Conservation (phyloP, 2,888 invertebrate genomes). For the Folsomia candida region DNA sequence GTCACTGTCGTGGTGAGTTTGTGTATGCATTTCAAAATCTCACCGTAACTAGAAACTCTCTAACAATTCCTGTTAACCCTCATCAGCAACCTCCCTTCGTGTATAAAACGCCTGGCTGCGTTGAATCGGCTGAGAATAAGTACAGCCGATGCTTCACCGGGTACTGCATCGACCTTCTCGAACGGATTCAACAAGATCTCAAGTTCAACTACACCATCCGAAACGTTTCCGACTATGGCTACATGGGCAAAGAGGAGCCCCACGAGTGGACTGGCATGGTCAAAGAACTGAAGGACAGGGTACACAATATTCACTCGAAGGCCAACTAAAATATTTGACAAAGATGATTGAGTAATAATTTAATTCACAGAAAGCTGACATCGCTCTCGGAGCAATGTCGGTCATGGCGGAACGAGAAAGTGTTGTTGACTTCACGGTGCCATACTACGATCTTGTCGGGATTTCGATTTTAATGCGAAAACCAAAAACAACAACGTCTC, state of each 20-base stretch:
- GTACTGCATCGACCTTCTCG: conserved; percentile 91
- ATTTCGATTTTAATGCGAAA: conserved; percentile 94
- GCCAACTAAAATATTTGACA: not conserved
- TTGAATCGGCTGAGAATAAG: conserved; percentile 54
- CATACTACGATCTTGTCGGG: conserved; percentile 96
- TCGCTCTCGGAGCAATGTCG: conserved; percentile 87
- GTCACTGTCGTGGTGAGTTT: conserved; percentile 75
- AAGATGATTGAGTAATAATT: not conserved
- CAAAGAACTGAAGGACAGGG: conserved; percentile 73
- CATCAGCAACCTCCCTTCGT: conserved; percentile 78
- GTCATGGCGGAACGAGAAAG: conserved; percentile 93
- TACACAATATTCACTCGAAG: conserved; percentile 35
- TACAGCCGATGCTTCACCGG: conserved; percentile 60
- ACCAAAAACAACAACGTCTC: conserved; percentile 81
- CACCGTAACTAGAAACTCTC: too few relatives aligned
- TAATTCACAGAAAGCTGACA: conserved; percentile 73
- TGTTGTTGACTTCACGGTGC: conserved; percentile 96
- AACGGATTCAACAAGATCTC: conserved; percentile 77
- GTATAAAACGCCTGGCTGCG: conserved; percentile 60
- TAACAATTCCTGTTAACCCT: not conserved
- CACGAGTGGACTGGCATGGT: conserved; percentile 80
- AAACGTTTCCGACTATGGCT: conserved; percentile 70
- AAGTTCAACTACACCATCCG: conserved; percentile 85
- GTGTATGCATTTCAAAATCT: not conserved
- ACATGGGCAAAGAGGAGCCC: conserved; percentile 75